Evolutionary conservation across 2,888 invertebrate species (phyloP).

Genomic region (Amphimallon solstitiale): DNA sequence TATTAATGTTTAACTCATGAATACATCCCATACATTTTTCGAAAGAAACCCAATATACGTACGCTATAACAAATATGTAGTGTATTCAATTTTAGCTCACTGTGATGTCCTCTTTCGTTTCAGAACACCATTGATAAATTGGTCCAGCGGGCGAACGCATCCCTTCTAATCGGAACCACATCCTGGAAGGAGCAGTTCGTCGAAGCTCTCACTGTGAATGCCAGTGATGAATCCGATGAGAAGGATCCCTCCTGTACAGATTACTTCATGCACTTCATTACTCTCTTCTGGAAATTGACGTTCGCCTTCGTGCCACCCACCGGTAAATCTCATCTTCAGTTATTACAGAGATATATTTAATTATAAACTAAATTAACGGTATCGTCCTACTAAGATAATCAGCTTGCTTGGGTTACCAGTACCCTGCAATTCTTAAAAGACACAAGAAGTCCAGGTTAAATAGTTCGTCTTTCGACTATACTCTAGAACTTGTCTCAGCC

Average conservation of each 20-base stretch:
- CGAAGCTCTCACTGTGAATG: conserved; percentile 94
- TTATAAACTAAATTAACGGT: conserved; percentile 5
- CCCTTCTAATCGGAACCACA: conserved; percentile 93
- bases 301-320: conserved; percentile 99
- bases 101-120: conserved; percentile 53
- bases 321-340: conserved; percentile 68
- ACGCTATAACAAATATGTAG: neutral
- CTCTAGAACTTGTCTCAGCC: too few relatives aligned
- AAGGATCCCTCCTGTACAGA: conserved; percentile 87
- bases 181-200: conserved; percentile 99
- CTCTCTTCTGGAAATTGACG: conserved; percentile 97
- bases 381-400: neutral
- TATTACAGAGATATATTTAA: conserved; percentile 19
- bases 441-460: too few relatives aligned
- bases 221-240: conserved; percentile 75
- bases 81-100: conserved; percentile 3
- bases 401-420: too few relatives aligned
- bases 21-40: too few relatives aligned
- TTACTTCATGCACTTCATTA: conserved; percentile 95
- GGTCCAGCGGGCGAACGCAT: conserved; percentile 96
- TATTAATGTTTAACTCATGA: too few relatives aligned
- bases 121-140: conserved; percentile 98
- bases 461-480: too few relatives aligned
- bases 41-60: conserved; percentile 2
- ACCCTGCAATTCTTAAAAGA: too few relatives aligned